Evolutionary conservation across 2,797 vertebrate species (phyloP).

Genomic region (Hoplostethus mediterraneus): DNA sequence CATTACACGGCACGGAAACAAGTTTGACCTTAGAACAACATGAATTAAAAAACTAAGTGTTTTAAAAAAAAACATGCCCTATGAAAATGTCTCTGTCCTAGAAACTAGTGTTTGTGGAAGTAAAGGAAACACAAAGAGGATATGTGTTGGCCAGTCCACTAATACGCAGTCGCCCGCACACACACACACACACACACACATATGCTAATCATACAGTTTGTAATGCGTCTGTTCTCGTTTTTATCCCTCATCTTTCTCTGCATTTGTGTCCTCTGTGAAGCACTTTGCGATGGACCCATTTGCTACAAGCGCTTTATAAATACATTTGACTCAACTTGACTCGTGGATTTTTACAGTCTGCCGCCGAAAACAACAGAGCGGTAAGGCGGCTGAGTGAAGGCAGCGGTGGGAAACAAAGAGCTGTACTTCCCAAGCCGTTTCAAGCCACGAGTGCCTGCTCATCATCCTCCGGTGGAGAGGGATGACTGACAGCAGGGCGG

Average conservation of each 20-base stretch:
- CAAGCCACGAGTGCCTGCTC: slow-evolving; percentile 51
- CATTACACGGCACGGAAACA: slow-evolving; percentile 40
- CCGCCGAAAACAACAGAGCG: background rate
- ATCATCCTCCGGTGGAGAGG: slow-evolving; percentile 45
- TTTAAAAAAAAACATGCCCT: slow-evolving; percentile 23
- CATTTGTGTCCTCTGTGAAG: slow-evolving; percentile 29
- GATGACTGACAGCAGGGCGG: slow-evolving; percentile 68
- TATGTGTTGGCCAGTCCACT: background rate
- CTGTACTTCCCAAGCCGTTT: slow-evolving; percentile 40
- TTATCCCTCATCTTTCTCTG: slow-evolving; percentile 34
- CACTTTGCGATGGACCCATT: slow-evolving; percentile 10
- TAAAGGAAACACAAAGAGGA: slow-evolving; percentile 17
- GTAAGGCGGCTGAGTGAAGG: too few relatives aligned
- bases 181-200: slow-evolving; percentile 19
- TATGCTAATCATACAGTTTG: slow-evolving; percentile 10
- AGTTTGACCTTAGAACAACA: slow-evolving; percentile 64
- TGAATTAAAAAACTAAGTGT: slow-evolving; percentile 60
- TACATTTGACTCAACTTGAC: slow-evolving; percentile 43
- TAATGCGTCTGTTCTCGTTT: slow-evolving; percentile 31
- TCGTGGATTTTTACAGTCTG: slow-evolving; percentile 37
- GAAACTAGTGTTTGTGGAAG: slow-evolving; percentile 18
- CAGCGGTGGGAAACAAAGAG: slow-evolving; percentile 19
- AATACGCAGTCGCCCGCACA: background rate
- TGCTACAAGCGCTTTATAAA: slow-evolving; percentile 31
- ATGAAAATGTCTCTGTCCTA: slow-evolving; percentile 34